Conservation (phyloP, 2,113 vertebrate genomes). For the Pygathrix nemaeus region DNA sequence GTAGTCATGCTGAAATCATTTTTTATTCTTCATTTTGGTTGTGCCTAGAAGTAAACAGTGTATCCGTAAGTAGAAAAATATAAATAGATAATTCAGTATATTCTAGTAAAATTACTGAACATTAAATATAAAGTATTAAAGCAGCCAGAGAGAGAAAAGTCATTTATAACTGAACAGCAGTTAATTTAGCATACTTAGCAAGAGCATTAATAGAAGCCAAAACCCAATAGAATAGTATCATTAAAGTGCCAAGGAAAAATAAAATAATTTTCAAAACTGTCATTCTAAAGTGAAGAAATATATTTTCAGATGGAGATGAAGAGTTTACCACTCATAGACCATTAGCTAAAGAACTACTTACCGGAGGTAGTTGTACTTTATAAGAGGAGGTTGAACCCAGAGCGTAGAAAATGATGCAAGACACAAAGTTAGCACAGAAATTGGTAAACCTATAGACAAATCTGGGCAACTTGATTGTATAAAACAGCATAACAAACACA, state of each 20-base stretch:
- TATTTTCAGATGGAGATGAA: not conserved
- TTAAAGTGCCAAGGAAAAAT: not conserved
- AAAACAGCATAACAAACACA: not conserved
- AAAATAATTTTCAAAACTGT: not conserved
- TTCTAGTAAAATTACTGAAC: not conserved
- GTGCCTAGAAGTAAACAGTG: not conserved
- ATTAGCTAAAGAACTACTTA: not conserved
- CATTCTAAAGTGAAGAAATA: not conserved
- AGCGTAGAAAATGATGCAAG: not conserved
- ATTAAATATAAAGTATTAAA: conserved; percentile 6
- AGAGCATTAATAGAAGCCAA: not conserved
- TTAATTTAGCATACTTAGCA: not conserved
- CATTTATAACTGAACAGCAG: not conserved
- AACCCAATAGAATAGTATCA: not conserved
- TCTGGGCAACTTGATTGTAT: not conserved
- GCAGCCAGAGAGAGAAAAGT: not conserved
- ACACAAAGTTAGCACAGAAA: not conserved
- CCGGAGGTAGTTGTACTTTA: not conserved
- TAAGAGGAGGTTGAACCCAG: not conserved
- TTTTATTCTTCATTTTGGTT: not conserved
- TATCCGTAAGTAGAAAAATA: not conserved
- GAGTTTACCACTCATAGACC: not conserved
- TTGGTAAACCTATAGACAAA: not conserved
- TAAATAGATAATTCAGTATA: not conserved
- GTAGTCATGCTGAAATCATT: not conserved